These are phyloP conservation scores for Rhopalosiphum maidis DNA, from an alignment of 1,140 invertebrate genomes.

Conservation along the genomic window DNA sequence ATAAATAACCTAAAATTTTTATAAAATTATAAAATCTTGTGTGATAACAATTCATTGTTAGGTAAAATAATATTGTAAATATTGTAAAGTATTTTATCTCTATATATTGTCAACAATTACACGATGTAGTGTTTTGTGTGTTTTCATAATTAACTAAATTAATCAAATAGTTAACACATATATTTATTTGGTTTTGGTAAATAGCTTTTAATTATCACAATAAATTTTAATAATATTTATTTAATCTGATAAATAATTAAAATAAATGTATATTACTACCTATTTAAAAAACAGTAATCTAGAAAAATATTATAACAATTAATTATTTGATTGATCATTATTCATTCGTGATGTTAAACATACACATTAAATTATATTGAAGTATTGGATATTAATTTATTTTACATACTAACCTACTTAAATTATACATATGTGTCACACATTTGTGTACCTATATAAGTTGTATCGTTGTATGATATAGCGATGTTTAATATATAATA, in stretches of 20 bases:
- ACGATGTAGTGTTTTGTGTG: not conserved
- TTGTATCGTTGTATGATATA: not conserved
- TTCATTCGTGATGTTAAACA: not conserved
- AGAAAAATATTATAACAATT: not conserved
- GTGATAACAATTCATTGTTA: not conserved
- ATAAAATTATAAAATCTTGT: not conserved
- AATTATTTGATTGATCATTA: not conserved
- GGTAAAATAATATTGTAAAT: not conserved
- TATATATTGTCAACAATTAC: not conserved
- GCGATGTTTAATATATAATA: not conserved
- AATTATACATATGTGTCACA: not conserved
- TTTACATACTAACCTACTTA: not conserved
- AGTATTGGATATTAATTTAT: not conserved
- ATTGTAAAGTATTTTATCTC: not conserved
- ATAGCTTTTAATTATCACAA: not conserved
- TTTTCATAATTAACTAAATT: not conserved
- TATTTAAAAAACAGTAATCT: not conserved
- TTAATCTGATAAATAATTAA: not conserved
- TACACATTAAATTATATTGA: not conserved
- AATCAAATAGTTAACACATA: not conserved
- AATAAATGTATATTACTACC: not conserved
- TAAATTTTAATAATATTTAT: not conserved
- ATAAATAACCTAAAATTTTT: not conserved
- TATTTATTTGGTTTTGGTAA: not conserved
- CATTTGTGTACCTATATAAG: not conserved